Conservation (phyloP, 2,797 vertebrate species). For the Borostomias antarcticus region DNA sequence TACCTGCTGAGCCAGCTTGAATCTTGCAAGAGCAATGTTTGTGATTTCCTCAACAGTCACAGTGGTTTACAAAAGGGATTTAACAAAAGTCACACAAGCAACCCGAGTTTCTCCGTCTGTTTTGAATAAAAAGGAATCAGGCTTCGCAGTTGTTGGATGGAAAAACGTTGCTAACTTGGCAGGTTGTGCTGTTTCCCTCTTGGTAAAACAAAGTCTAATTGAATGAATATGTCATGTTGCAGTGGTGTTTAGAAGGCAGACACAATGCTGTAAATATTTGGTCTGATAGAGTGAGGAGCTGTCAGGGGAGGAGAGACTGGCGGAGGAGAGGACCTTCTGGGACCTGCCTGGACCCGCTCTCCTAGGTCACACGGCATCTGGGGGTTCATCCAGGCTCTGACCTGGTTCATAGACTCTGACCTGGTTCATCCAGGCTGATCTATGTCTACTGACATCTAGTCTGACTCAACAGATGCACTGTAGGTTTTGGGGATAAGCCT, state of each 20-base stretch:
- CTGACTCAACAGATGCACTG: too few species aligned
- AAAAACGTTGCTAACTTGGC: slow-evolving; percentile 63
- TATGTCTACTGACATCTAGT: too few species aligned
- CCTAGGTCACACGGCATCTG: too few species aligned
- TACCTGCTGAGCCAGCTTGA: slow-evolving; percentile 53
- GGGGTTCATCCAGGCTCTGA: too few species aligned
- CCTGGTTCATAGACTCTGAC: too few species aligned
- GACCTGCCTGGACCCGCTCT: too few species aligned
- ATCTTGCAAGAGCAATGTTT: slow-evolving; percentile 61
- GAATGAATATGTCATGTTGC: slow-evolving; percentile 68
- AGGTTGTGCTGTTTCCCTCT: slow-evolving; percentile 34
- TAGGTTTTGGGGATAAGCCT: too few species aligned
- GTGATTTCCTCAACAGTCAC: slow-evolving; percentile 66
- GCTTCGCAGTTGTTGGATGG: slow-evolving; percentile 52
- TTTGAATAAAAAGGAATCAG: slow-evolving; percentile 63
- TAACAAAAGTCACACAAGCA: slow-evolving; percentile 62
- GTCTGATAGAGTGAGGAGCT: slow-evolving; percentile 46
- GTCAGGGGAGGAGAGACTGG: too few species aligned
- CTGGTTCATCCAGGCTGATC: too few species aligned
- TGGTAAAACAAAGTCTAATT: slow-evolving; percentile 62
- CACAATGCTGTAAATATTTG: slow-evolving; percentile 67
- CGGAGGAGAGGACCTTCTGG: too few species aligned
- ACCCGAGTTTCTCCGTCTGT: slow-evolving; percentile 59
- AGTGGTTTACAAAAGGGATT: slow-evolving; percentile 61
- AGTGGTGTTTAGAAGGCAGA: slow-evolving; percentile 66